Evolutionary conservation across 2,113 vertebrate species (phyloP).

Genomic region (Oriolus oriolus): DNA sequence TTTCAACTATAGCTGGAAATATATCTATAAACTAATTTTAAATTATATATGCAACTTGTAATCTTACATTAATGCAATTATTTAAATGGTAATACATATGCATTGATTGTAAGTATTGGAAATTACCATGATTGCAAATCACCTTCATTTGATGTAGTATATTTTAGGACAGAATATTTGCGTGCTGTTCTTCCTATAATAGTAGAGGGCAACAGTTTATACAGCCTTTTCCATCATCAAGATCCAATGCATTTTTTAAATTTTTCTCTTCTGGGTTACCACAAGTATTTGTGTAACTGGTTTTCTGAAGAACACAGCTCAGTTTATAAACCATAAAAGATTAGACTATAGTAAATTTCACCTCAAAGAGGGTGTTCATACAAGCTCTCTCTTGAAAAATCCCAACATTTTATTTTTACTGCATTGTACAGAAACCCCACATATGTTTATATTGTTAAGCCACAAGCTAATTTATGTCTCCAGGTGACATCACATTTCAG

Average conservation of each 20-base stretch:
- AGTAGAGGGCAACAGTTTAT: background rate
- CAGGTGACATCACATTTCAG: background rate
- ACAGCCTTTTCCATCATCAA: background rate
- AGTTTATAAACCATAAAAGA: background rate
- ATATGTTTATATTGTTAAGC: background rate
- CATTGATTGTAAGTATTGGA: background rate
- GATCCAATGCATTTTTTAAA: background rate
- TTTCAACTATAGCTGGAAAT: background rate
- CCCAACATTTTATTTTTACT: background rate
- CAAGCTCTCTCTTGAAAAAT: background rate
- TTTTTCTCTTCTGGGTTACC: background rate
- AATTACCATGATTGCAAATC: background rate
- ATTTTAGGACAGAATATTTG: background rate
- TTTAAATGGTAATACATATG: background rate
- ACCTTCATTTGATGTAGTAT: background rate
- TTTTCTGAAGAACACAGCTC: background rate
- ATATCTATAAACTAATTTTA: background rate
- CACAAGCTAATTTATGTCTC: background rate
- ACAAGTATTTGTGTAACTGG: background rate
- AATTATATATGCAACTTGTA: background rate
- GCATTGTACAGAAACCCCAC: background rate
- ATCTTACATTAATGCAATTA: background rate
- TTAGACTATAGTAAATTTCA: background rate
- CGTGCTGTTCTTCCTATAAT: background rate
- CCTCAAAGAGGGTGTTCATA: background rate